Base-by-base conservation (phyloP, 2,888 invertebrate species). In the Athetis lepigone region DNA sequence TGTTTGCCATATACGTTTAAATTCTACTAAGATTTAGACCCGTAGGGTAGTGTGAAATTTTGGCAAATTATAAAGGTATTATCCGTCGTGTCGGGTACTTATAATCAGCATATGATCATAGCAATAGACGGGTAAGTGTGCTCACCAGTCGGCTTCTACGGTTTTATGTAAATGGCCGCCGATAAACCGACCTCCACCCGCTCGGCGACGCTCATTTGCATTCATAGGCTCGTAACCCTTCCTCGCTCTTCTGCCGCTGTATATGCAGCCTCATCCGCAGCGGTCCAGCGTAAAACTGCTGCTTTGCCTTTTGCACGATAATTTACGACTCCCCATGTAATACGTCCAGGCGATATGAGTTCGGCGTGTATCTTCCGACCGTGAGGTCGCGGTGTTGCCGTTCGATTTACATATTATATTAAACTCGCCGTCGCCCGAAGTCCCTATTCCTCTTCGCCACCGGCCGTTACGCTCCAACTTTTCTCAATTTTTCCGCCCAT, bases 341-440 rank as follows among this genome's bases (percentile, higher is more conserved):
- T 93, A 93, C 90, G 92, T 92, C 92, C 91, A 88, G 85, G 87
- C 86, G 89, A 93, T 94, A 92, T 92, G 92, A 93, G 91, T 89
- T 90, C 85, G 88, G 88, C 90, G 87, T 89, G 88, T 86, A 87
- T 89, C 88, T 85, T 73, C 78, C 88, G 88, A 89, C 87, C 87
- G 88, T 88, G 87, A 93, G 92, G 90, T 92, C 93, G 90, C 90
- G 86, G 85, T 87, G 89, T 86, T 87, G 88, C 88, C 92, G 89
- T 92, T 92, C 91, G 92, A 95, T 95, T 94, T 94, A 92, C 95
- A 95, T 95, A 94, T 94, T 95, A 95, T 95, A 95, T 95, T 95
- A 95, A 95, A 95, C 84, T 90, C 89, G 81, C 86, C 92, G 87
- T 83, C 88, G 88, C 83, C 84, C 82, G 82, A 37, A 81, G 88